Conservation (phyloP, 2,888 invertebrate species). For the Crioceris asparagi region DNA sequence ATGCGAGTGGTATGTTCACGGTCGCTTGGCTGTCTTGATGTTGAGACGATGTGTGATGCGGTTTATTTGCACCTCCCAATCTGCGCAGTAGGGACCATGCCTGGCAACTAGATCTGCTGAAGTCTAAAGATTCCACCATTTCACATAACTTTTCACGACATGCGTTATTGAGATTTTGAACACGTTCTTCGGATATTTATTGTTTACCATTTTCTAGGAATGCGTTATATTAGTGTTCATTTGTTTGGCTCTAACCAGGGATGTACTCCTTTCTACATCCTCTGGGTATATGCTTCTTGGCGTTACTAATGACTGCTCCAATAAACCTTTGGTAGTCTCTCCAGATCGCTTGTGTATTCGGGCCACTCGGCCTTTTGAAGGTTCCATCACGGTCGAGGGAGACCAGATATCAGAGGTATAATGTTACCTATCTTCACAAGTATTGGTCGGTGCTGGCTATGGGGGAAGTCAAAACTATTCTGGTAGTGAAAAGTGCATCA, state of each 20-base stretch:
- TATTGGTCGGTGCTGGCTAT: constrained; percentile 15
- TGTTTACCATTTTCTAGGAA: too few species aligned
- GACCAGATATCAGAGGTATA: constrained; percentile 9
- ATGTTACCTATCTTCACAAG: constrained; percentile 9
- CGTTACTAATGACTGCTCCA: constrained; percentile 6
- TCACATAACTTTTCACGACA: too few species aligned
- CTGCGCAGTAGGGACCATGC: constrained; percentile 2
- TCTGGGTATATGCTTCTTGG: constrained; percentile 12
- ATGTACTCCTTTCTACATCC: constrained; percentile 11
- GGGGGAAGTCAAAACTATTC: constrained; percentile 11
- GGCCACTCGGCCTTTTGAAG: constrained; percentile 13
- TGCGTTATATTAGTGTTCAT: too few species aligned
- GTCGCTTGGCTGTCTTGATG: too few species aligned
- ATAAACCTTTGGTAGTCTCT: constrained; percentile 11
- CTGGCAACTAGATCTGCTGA: constrained; percentile 5
- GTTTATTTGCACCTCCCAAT: not conserved
- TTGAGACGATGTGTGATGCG: too few species aligned
- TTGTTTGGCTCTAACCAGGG: too few species aligned
- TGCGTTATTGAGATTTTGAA: too few species aligned
- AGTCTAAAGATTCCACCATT: too few species aligned
- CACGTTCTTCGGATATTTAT: too few species aligned
- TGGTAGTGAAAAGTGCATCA: constrained; percentile 9
- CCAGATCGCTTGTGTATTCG: constrained; percentile 6
- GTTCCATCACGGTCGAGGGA: constrained; percentile 13
- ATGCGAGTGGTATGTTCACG: too few species aligned